Percentiles rank a stretch among this genome's conserved stretches.
phyloP scores from a whole-genome alignment of 2,888 invertebrate genomes.

The Mechanitis messenoides region DNA sequence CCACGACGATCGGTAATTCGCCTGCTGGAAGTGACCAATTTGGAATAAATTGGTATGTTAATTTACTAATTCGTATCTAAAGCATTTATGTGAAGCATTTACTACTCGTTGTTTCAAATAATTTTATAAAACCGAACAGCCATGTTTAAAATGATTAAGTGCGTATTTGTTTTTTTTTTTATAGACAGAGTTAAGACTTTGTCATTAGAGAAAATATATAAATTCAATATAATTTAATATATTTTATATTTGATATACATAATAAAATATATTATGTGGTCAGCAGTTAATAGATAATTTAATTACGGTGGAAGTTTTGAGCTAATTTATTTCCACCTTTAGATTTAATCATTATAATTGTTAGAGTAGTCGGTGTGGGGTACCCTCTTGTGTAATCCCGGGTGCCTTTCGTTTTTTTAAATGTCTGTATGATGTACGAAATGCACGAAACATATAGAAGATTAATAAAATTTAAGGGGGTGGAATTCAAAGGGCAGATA shows the following conservation, averaged over 20 bases:
- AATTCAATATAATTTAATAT: not conserved
- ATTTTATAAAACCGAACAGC: constrained; percentile 5
- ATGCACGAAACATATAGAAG: constrained; percentile 93
- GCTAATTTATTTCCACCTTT: constrained; percentile 55
- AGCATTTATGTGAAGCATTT: constrained; percentile 26
- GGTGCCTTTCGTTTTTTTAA: constrained; percentile 72
- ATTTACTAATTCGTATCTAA: not conserved
- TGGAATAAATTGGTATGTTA: constrained; percentile 1
- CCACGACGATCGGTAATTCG: constrained; percentile 30
- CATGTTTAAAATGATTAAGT: constrained; percentile 11
- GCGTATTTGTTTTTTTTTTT: not conserved
- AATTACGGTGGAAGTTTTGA: constrained; percentile 48
- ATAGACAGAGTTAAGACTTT: no score
- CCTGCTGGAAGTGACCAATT: not conserved
- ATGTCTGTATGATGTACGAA: constrained; percentile 89
- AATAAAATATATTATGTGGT: constrained; percentile 33
- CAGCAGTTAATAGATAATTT: constrained; percentile 50
- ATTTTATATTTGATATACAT: constrained; percentile 1
- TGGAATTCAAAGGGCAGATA: constrained; percentile 52
- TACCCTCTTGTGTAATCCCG: constrained; percentile 72
- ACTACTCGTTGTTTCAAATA: constrained; percentile 13
- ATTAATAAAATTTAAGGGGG: constrained; percentile 72
- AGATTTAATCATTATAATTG: constrained; percentile 72
- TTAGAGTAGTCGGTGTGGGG: constrained; percentile 76
- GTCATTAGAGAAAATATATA: no score